Base-by-base conservation (phyloP, 2,888 invertebrate species). In the Parthenolecanium corni region DNA sequence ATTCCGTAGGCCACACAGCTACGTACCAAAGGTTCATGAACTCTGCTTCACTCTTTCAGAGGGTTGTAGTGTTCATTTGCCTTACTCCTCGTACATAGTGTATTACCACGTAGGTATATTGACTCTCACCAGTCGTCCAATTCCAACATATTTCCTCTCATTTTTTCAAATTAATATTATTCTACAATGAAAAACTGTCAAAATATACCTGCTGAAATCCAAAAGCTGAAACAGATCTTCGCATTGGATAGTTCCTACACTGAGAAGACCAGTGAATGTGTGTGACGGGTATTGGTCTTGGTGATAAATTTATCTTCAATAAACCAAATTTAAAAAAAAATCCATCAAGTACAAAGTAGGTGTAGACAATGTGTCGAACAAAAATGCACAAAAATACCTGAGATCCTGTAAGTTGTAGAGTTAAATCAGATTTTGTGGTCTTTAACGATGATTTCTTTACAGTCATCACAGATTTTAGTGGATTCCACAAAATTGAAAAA, bases 161-260 rank as follows among this genome's bases (percentile, higher is more conserved):
- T n/a, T n/a, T n/a, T n/a, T n/a, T n/a, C n/a, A n/a, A n/a, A n/a
- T n/a, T n/a, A n/a, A n/a, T n/a, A n/a, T n/a, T n/a, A n/a, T n/a
- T n/a, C n/a, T n/a, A n/a, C n/a, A n/a, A n/a, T n/a, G n/a, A n/a
- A n/a, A n/a, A n/a, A n/a, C n/a, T n/a, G n/a, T n/a, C n/a, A n/a
- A n/a, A n/a, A n/a, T n/a, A 3, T 49, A 58, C 58, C 40, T 25
- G 58, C 49, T 58, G 58, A 51, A 58, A 58, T 38, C 58, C 58
- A 49, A 58, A 58, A 58, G 58, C 58, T 20, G 58, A 58, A 47
- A 58, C 25, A 11, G 58, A 47, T 38, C 58, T 47, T 49, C 58
- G 31, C 23, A 58, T 58, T 14, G 58, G 58, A 40, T 58, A 58
- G 16, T 20, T 49, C 36, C 24, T 16, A 14, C 21, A 51, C 23